phyloP scores from a whole-genome alignment of 2,888 invertebrate genomes.

The Melanostoma mellinum region DNA sequence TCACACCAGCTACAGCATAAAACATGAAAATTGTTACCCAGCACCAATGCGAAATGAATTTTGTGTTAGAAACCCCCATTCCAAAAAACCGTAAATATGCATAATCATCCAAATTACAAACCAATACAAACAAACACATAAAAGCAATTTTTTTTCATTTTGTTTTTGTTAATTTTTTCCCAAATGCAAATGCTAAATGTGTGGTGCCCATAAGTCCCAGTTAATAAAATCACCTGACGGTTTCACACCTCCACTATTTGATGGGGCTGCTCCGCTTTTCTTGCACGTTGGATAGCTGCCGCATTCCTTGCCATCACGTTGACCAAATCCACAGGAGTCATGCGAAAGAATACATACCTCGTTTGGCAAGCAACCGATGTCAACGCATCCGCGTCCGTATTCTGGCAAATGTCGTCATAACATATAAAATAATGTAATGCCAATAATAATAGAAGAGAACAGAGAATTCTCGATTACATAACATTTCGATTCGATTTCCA shows the following conservation, averaged over 20 bases:
- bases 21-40: slow-evolving; percentile 8
- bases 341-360: slow-evolving; percentile 87
- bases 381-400: slow-evolving; percentile 89
- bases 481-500: slow-evolving; percentile 73
- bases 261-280: slow-evolving; percentile 77
- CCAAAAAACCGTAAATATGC: neutral
- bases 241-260: slow-evolving; percentile 78
- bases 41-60: slow-evolving; percentile 23
- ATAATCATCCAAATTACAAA: slow-evolving; percentile 22
- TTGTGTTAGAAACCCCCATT: slow-evolving; percentile 5
- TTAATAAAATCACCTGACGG: slow-evolving; percentile 80
- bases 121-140: slow-evolving; percentile 23
- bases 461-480: slow-evolving; percentile 71
- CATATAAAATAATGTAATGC: slow-evolving; percentile 73
- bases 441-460: slow-evolving; percentile 71
- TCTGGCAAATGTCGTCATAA: slow-evolving; percentile 83
- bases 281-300: slow-evolving; percentile 88
- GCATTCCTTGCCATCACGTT: slow-evolving; percentile 84
- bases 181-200: slow-evolving; percentile 36
- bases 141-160: slow-evolving; percentile 1
- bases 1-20: slow-evolving; percentile 11
- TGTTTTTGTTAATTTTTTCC: neutral
- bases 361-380: slow-evolving; percentile 89
- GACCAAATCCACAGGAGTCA: slow-evolving; percentile 87
- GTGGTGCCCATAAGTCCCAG: slow-evolving; percentile 44